Percentiles rank a stretch among this genome's conserved stretches.
Evolutionary conservation across 2,797 vertebrate genomes (phyloP).

Genomic region (Enteromius fasciolatus): DNA sequence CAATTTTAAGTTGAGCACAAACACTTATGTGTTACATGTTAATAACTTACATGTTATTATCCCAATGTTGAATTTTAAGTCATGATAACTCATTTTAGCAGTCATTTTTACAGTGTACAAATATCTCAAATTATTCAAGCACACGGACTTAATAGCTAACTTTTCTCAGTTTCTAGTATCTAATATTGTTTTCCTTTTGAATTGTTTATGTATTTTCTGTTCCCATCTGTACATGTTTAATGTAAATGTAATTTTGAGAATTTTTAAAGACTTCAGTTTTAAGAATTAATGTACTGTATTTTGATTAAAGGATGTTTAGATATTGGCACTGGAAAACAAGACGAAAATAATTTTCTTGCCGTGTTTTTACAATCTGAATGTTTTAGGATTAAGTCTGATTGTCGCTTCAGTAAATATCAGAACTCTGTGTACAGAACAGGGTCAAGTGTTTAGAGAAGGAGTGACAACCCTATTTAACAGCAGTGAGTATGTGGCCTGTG

Average conservation of each 20-base stretch:
- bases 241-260: not conserved
- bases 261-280: not conserved
- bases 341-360: not conserved
- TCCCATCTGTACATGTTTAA: not conserved
- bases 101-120: not conserved
- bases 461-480: not conserved
- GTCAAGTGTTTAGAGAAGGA: not conserved
- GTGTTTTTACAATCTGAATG: not conserved
- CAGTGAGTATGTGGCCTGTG: not conserved
- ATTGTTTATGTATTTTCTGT: not conserved
- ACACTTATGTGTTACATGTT: too few species aligned
- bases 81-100: not conserved
- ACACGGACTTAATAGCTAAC: not conserved
- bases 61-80: not conserved
- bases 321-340: not conserved
- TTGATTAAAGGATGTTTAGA: not conserved
- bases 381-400: not conserved
- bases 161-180: not conserved
- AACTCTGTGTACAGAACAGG: slow-evolving; percentile 2
- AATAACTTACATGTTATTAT: too few species aligned
- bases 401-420: not conserved
- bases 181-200: not conserved
- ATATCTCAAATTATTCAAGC: not conserved
- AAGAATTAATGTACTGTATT: not conserved
- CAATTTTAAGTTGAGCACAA: not conserved